Evolutionary conservation across 2,888 invertebrate species (phyloP), one percentile per base, ranked within the genome.

Genomic region (Drosophila prostipennis): DNA sequence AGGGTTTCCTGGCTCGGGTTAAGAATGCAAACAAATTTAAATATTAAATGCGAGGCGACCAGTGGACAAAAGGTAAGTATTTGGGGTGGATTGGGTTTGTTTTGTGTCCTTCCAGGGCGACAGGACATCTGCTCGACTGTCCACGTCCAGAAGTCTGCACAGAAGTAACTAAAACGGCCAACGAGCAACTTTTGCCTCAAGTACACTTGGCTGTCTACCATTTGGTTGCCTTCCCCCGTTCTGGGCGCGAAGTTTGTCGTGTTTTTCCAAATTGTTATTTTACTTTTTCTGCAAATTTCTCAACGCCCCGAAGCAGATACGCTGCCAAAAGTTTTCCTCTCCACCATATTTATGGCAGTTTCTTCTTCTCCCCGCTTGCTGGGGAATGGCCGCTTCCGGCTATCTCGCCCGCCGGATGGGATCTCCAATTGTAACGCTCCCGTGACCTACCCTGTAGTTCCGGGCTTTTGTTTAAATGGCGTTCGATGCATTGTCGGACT

Each of bases 371-470:
- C 49, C 45, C 40, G 34, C 19, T 71, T 71, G 36, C 48, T 36
- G 29, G 36, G 32, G 36, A 69, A 69, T 56, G 67, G 51, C 49
- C 64, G 54, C 55, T 72, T 72, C 65, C 73, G 67, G 43, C 51
- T 78, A 63, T 54, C 57, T 52, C 53, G 36, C 6, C 42, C 45
- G 14, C 37, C 52, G 36, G 51, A 51, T 16, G 39, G 23, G 49
- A 60, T 72, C 51, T 49, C 11, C 39, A 36, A 52, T 53, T 46
- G 74, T 82, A 91, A 90, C 91, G 91, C 97, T 96, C 96, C 96
- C 97, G 97, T 98, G 97, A 97, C 96, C 97, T 98, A 98, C 98
- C 98, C 98, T 98, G 98, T 98, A 98, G 97, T 97, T 98, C 98
- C 98, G 98, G 98, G 98, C 97, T 98, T 98, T 97, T 98, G 98